Evolutionary conservation across 2,113 vertebrate genomes (phyloP).

Genomic region (Drymodes brunneopygia): DNA sequence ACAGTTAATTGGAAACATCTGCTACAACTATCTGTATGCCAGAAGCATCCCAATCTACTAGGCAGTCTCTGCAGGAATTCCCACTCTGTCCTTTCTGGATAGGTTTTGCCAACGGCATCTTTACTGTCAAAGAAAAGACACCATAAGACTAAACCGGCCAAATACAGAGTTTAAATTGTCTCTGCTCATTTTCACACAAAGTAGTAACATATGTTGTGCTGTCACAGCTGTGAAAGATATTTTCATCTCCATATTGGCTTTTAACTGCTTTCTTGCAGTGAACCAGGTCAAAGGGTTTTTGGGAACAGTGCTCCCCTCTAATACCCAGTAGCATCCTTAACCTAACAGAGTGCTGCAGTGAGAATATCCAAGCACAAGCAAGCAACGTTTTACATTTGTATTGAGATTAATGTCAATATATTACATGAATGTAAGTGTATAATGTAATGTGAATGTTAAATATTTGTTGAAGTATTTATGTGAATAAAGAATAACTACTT

Average conservation of each 20-base stretch:
- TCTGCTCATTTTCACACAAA: slow-evolving; percentile 40
- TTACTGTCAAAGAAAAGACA: slow-evolving; percentile 28
- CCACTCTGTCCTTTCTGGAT: background rate
- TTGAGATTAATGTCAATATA: background rate
- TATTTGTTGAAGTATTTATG: background rate
- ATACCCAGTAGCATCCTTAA: background rate
- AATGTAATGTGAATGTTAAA: background rate
- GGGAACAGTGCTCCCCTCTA: background rate
- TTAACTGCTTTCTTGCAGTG: background rate
- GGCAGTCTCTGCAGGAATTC: slow-evolving; percentile 28
- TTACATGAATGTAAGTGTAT: background rate
- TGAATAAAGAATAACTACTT: background rate
- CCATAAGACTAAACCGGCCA: background rate
- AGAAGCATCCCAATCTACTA: background rate
- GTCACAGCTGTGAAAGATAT: slow-evolving; percentile 36
- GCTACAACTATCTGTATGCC: slow-evolving; percentile 28
- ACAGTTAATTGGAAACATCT: slow-evolving; percentile 53
- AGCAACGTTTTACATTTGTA: background rate
- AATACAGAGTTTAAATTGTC: slow-evolving; percentile 30
- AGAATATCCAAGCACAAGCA: background rate
- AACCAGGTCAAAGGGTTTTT: background rate
- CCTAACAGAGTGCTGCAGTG: background rate
- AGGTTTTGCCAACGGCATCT: slow-evolving; percentile 23
- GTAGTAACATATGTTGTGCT: slow-evolving; percentile 12
- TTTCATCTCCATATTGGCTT: background rate